Conservation (phyloP, 1,140 invertebrate genomes). For the Neelides sp. region DNA sequence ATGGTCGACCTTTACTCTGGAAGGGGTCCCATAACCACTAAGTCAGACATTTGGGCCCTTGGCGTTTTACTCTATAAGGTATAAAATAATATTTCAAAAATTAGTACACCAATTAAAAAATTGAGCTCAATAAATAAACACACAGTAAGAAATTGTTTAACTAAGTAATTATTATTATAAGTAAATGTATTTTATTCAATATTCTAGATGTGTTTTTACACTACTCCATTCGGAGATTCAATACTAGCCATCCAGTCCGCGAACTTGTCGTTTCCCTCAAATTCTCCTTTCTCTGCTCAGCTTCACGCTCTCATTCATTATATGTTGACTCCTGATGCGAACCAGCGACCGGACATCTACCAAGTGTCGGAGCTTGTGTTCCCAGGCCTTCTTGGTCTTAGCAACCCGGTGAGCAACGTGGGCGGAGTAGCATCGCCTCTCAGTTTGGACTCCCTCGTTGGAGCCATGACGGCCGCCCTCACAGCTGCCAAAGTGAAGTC, state of each 20-base stretch:
- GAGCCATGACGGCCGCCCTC: slow-evolving; percentile 12
- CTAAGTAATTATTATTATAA: slow-evolving; percentile 1
- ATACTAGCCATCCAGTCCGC: slow-evolving; percentile 70
- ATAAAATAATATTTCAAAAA: slow-evolving; percentile 35
- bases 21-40: slow-evolving; percentile 68
- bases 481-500: slow-evolving; percentile 13
- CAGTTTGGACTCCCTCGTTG: slow-evolving; percentile 18
- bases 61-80: slow-evolving; percentile 27
- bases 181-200: slow-evolving; percentile 5
- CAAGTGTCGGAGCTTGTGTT: slow-evolving; percentile 73
- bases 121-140: slow-evolving; percentile 7
- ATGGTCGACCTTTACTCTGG: slow-evolving; percentile 89
- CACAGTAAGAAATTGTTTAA: neutral
- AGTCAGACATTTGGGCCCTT: slow-evolving; percentile 74
- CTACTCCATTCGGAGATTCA: slow-evolving; percentile 85
- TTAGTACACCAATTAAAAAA: neutral
- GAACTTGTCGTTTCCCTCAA: slow-evolving; percentile 25
- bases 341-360: slow-evolving; percentile 73
- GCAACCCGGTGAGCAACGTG: slow-evolving; percentile 16
- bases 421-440: slow-evolving; percentile 8
- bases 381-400: slow-evolving; percentile 48
- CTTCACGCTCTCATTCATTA: slow-evolving; percentile 50
- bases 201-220: slow-evolving; percentile 85
- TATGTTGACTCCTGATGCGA: slow-evolving; percentile 71
- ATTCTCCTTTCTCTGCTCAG: slow-evolving; percentile 23